Conservation (phyloP, 2,888 invertebrate species). For the Heliconius aoede region DNA sequence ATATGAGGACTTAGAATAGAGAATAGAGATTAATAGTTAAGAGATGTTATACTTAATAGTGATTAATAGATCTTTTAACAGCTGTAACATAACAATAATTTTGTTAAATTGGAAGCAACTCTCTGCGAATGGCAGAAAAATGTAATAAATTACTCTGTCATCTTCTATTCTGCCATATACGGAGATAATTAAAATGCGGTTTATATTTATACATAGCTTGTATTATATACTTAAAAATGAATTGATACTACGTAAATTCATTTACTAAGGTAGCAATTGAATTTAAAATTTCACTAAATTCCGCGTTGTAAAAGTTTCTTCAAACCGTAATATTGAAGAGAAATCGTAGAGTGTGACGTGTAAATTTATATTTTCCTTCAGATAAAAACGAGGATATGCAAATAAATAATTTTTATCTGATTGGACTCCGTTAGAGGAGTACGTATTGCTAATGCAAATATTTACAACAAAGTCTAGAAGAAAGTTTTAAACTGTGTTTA, state of each 20-base stretch:
- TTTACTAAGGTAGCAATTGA: background rate
- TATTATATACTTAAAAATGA: too few species aligned
- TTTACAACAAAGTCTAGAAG: background rate
- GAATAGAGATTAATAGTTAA: too few species aligned
- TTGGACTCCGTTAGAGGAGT: background rate
- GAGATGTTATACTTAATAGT: too few species aligned
- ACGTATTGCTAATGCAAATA: background rate
- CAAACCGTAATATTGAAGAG: background rate
- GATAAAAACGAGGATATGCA: slow-evolving; percentile 2
- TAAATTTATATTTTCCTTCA: background rate
- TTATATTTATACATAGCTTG: too few species aligned
- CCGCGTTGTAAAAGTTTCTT: background rate
- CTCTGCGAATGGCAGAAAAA: too few species aligned
- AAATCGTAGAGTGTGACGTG: background rate
- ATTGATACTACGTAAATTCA: background rate
- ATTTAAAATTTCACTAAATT: background rate
- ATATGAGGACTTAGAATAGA: too few species aligned
- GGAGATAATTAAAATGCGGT: too few species aligned
- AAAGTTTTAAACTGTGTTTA: background rate
- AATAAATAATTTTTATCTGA: slow-evolving; percentile 4
- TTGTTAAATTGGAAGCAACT: too few species aligned
- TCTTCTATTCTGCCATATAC: too few species aligned
- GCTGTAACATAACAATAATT: too few species aligned
- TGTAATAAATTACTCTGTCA: too few species aligned
- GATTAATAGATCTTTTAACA: too few species aligned